Evolutionary conservation across 2,888 invertebrate genomes (phyloP), one percentile per base, ranked within the genome.

Genomic region (Dryomyza anilis): DNA sequence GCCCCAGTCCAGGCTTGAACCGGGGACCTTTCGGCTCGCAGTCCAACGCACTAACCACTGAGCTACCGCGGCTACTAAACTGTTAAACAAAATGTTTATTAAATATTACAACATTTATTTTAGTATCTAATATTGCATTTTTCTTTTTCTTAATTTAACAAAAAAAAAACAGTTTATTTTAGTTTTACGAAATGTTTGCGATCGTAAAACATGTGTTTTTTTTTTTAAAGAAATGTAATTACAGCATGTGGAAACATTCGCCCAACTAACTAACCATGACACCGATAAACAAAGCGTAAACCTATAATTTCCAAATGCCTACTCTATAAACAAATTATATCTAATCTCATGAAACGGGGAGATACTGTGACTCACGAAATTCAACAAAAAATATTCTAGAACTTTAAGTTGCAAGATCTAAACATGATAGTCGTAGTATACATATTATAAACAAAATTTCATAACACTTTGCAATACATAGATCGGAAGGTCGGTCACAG

Each of bases 301-400:
- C n/a, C n/a, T n/a, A n/a, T n/a, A n/a, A 25, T 50, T 27, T 25
- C 25, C 23, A 25, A 50, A 50, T 50, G 25, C n/a, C n/a, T 50
- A 25, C 50, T 25, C 23, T 25, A n/a, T 25, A 50, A 14, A 27
- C 27, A 50, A 50, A 14, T 50, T 25, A 25, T 25, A 25, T 23
- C 16, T 16, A 27, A 52, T 27, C n/a, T 52, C 23, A 29, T 16
- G 10, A 12, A 27, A 29, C 25, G 8, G n/a, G 25, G n/a, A n/a
- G n/a, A n/a, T n/a, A 52, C 29, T 7, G 8, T 52, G 5, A 52
- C 25, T 52, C 50, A 52, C 50, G 8, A 8, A 43, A 43, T 16
- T 43, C n/a, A 43, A 43, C n/a, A 16, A 43, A 43, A 39, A 39
- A 14, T 50, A n/a, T 52, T 52, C 50, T 52, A 52, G 29, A 52